A percentile compares a stretch with the other conserved stretches of the same genome.
Conservation (phyloP, 1,140 invertebrate species). For the Atta cephalotes region DNA sequence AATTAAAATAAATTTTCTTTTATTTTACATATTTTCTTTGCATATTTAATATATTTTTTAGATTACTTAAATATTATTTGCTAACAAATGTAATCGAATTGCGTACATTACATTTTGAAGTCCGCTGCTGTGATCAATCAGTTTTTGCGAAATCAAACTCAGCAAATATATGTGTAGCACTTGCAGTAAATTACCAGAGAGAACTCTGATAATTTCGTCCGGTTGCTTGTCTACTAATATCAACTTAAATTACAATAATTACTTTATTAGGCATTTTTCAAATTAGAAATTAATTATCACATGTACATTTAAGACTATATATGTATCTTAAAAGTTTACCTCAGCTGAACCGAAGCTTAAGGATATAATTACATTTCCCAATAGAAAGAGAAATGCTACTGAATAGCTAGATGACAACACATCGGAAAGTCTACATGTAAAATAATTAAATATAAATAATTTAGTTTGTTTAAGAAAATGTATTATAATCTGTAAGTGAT, state of each 20-base stretch:
- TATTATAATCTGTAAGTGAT: too few relatives aligned
- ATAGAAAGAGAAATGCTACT: background rate
- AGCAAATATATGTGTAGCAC: constrained; percentile 3
- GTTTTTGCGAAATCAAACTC: constrained; percentile 8
- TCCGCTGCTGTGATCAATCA: constrained; percentile 18
- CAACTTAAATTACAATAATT: constrained; percentile 20
- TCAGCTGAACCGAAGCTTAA: constrained; percentile 9
- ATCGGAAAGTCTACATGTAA: constrained; percentile 4
- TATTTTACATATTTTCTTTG: too few relatives aligned
- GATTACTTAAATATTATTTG: background rate
- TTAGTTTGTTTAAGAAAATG: background rate
- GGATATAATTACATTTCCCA: background rate
- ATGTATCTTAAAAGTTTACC: constrained; percentile 1
- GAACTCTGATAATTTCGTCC: constrained; percentile 29
- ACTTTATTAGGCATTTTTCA: background rate
- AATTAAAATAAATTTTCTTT: too few relatives aligned
- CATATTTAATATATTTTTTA: background rate
- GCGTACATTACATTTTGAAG: constrained; percentile 22
- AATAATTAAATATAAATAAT: background rate
- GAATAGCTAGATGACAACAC: background rate
- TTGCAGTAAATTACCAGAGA: background rate
- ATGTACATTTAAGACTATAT: background rate
- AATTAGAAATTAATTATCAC: background rate
- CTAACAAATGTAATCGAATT: background rate
- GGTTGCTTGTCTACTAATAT: constrained; percentile 4